These are phyloP conservation scores for Sialis lutaria DNA, from an alignment of 2,888 invertebrate genomes.

Conservation along the genomic window DNA sequence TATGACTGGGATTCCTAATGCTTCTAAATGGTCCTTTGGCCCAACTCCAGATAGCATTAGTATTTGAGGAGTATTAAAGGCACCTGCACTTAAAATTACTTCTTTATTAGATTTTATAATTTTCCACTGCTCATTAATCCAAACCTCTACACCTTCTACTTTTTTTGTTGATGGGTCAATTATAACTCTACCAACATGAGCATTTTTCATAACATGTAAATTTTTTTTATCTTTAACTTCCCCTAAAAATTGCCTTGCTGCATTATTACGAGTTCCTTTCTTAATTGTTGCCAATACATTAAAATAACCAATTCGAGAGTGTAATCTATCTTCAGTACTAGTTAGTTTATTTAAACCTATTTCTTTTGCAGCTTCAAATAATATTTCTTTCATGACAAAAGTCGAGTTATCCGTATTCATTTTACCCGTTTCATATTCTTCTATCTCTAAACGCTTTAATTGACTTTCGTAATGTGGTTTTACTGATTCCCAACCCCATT, in stretches of 20 bases:
- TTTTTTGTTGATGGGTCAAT: conserved; percentile 26
- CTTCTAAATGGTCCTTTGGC: conserved; percentile 29
- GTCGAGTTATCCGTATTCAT: too few species aligned
- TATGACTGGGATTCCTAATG: conserved; percentile 25
- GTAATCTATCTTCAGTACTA: conserved; percentile 13
- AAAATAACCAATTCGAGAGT: conserved; percentile 15
- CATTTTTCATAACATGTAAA: conserved; percentile 36
- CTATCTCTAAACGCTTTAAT: background rate
- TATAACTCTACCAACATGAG: conserved; percentile 34
- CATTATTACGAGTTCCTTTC: conserved; percentile 23
- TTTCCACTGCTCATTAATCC: conserved; percentile 16
- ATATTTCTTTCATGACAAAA: conserved; percentile 9
- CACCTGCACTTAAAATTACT: conserved; percentile 46
- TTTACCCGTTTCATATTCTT: too few species aligned
- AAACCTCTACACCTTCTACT: conserved; percentile 27
- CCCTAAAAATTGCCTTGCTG: conserved; percentile 24
- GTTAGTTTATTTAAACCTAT: conserved; percentile 4
- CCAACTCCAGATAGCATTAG: conserved; percentile 53
- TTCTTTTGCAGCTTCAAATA: conserved; percentile 11
- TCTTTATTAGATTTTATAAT: conserved; percentile 31
- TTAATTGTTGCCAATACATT: conserved; percentile 17
- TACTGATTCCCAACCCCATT: conserved; percentile 37
- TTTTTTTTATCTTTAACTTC: conserved; percentile 32
- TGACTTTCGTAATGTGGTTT: conserved; percentile 25
- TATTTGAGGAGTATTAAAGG: conserved; percentile 47